These are phyloP conservation scores for Willowsia nigromaculata DNA, from an alignment of 2,888 invertebrate species.

Conservation along the genomic window DNA sequence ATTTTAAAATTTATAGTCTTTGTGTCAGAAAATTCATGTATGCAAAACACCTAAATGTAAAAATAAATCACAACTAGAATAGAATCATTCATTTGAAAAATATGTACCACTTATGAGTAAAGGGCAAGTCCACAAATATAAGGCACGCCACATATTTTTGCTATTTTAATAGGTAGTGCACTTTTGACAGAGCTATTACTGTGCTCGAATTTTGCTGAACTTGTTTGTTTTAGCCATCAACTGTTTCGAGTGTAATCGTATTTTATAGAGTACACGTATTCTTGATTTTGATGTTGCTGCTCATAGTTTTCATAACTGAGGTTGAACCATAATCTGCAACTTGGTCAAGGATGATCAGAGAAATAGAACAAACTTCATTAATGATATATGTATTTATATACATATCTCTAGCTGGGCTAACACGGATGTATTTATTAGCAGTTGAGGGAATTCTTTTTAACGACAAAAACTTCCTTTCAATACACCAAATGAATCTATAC, in stretches of 20 bases:
- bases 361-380: slow-evolving; percentile 37
- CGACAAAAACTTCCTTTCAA: not conserved
- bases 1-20: too few relatives aligned
- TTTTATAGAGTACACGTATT: not conserved
- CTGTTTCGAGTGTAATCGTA: not conserved
- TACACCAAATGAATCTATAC: not conserved
- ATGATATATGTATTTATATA: not conserved
- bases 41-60: too few relatives aligned
- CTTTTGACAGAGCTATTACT: too few relatives aligned
- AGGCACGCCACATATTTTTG: too few relatives aligned
- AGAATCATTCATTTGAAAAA: too few relatives aligned
- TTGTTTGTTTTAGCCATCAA: not conserved
- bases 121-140: too few relatives aligned
- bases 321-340: not conserved
- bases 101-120: too few relatives aligned
- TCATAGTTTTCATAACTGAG: not conserved
- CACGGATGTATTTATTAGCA: not conserved
- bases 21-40: too few relatives aligned
- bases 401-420: not conserved
- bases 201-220: too few relatives aligned
- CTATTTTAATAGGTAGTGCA: too few relatives aligned
- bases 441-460: not conserved
- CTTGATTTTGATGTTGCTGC: not conserved
- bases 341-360: slow-evolving; percentile 39
- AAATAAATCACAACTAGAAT: too few relatives aligned